phyloP scores from a whole-genome alignment of 2,888 invertebrate genomes.

The Lumbricus terrestris region DNA sequence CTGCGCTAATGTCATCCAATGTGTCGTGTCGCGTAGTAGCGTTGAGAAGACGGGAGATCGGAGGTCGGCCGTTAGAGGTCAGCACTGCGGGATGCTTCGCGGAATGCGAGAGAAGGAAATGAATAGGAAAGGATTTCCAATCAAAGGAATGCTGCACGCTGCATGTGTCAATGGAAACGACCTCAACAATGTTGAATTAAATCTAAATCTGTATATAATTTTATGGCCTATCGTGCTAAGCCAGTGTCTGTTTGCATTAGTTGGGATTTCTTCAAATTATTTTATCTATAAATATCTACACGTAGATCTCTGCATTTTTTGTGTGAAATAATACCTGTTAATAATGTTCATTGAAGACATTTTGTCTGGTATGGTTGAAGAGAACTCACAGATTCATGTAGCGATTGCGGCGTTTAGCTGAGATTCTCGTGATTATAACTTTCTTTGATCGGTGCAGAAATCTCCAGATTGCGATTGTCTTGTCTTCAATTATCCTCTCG shows the following conservation, averaged over 20 bases:
- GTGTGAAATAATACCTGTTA: too few relatives aligned
- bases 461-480: too few relatives aligned
- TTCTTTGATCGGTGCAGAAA: too few relatives aligned
- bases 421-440: too few relatives aligned
- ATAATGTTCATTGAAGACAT: too few relatives aligned
- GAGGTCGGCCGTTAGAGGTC: background rate
- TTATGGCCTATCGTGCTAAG: background rate
- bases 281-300: background rate
- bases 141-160: background rate
- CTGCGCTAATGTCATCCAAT: too few relatives aligned
- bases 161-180: background rate
- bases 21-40: too few relatives aligned
- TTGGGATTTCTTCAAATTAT: background rate
- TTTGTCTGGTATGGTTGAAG: too few relatives aligned
- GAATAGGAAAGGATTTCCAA: background rate
- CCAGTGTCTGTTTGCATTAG: background rate
- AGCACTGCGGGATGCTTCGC: background rate
- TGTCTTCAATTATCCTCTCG: too few relatives aligned
- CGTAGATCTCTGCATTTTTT: background rate
- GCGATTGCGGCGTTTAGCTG: too few relatives aligned
- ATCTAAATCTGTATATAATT: background rate
- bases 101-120: background rate
- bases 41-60: background rate
- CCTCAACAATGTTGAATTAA: background rate
- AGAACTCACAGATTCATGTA: too few relatives aligned